These are phyloP conservation scores for Leptura quadrifasciata DNA, from an alignment of 2,888 invertebrate genomes.

Conservation along the genomic window DNA sequence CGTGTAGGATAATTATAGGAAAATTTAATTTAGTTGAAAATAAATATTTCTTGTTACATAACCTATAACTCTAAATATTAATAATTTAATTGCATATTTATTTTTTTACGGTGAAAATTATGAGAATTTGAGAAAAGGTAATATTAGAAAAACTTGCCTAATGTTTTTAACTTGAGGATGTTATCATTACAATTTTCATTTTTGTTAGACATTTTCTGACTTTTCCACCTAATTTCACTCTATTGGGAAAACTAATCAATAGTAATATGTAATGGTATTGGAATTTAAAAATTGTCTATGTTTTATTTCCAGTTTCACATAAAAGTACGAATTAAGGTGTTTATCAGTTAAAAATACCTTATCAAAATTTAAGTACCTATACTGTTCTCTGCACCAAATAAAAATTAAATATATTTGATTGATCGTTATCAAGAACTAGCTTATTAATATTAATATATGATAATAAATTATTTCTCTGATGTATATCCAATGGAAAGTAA, in stretches of 20 bases:
- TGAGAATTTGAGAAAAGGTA: constrained; percentile 20
- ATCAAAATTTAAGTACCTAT: too few relatives aligned
- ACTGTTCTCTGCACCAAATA: too few relatives aligned
- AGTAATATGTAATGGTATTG: neutral
- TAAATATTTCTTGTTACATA: constrained; percentile 5
- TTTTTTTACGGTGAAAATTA: neutral
- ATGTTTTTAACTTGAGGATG: constrained; percentile 50
- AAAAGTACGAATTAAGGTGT: too few relatives aligned
- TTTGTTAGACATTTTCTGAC: constrained; percentile 34
- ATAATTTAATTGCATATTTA: neutral
- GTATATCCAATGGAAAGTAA: too few relatives aligned
- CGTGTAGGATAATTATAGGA: neutral
- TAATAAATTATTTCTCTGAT: too few relatives aligned
- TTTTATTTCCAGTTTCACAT: too few relatives aligned
- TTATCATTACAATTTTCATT: constrained; percentile 48
- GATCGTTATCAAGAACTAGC: too few relatives aligned
- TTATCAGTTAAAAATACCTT: too few relatives aligned
- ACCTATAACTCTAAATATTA: constrained; percentile 11
- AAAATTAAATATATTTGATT: too few relatives aligned
- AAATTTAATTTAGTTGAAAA: neutral
- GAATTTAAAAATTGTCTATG: too few relatives aligned
- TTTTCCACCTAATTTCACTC: constrained; percentile 23
- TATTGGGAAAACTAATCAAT: neutral
- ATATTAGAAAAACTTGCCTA: constrained; percentile 48
- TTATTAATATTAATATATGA: too few relatives aligned